Percentiles rank a stretch among this genome's conserved stretches.
Conservation (phyloP, 1,140 invertebrate species). For the Leptopilina clavipes region DNA sequence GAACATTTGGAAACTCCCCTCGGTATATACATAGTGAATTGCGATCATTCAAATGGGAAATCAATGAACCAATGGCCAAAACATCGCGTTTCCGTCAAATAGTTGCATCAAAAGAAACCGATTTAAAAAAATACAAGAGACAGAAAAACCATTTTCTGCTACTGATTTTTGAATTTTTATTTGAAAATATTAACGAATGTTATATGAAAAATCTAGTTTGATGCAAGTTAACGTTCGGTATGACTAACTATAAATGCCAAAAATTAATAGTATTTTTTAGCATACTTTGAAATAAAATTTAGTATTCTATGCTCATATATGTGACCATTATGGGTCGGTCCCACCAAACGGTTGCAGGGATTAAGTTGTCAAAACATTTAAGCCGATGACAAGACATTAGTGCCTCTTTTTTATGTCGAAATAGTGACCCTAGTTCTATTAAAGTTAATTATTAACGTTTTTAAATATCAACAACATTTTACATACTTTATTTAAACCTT, state of each 20-base stretch:
- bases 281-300: neutral
- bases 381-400: slow-evolving; percentile 13
- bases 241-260: no score
- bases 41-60: slow-evolving; percentile 9
- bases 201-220: no score
- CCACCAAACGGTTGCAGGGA: neutral
- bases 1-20: slow-evolving; percentile 24
- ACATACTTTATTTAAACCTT: no score
- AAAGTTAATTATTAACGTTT: neutral
- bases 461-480: no score
- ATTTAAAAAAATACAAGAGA: neutral
- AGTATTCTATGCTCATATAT: neutral
- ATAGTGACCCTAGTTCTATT: slow-evolving; percentile 1
- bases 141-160: no score
- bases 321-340: neutral
- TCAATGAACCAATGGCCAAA: slow-evolving; percentile 32
- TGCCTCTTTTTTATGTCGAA: slow-evolving; percentile 21
- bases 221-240: no score
- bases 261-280: no score
- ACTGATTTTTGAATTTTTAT: no score
- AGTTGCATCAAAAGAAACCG: neutral
- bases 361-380: slow-evolving; percentile 33
- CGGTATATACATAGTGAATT: neutral
- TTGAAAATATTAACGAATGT: no score
- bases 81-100: neutral